A percentile compares a stretch with the other conserved stretches of the same genome.
phyloP scores from a whole-genome alignment of 1,140 invertebrate species.

The Lysiphlebus fabarum region DNA sequence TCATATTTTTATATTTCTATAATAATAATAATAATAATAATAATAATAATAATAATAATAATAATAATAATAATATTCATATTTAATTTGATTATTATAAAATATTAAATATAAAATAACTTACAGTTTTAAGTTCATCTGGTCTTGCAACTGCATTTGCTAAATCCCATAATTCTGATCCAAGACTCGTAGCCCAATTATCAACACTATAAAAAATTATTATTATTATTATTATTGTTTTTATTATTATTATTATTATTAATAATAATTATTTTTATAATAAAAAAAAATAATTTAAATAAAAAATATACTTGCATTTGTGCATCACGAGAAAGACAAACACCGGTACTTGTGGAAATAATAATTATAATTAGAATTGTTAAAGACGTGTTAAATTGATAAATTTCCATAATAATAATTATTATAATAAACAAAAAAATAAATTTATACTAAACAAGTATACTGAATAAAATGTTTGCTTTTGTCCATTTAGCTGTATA shows the following conservation, averaged over 20 bases:
- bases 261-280: too few species aligned
- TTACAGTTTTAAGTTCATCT: constrained; percentile 60
- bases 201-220: constrained; percentile 59
- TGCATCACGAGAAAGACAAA: constrained; percentile 33
- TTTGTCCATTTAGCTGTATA: too few species aligned
- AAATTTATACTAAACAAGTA: too few species aligned
- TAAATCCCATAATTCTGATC: constrained; percentile 62
- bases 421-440: too few species aligned
- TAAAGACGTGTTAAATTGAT: too few species aligned
- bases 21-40: constrained; percentile 2
- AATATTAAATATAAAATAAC: constrained; percentile 7
- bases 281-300: background rate
- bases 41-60: background rate
- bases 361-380: too few species aligned
- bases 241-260: too few species aligned
- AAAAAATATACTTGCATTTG: constrained; percentile 36
- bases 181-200: constrained; percentile 61
- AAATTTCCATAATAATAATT: too few species aligned
- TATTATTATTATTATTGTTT: too few species aligned
- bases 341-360: too few species aligned
- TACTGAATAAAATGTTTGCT: too few species aligned
- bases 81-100: constrained; percentile 2
- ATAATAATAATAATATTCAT: background rate
- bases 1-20: constrained; percentile 69
- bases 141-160: constrained; percentile 60